Evolutionary conservation across 1,140 invertebrate species (phyloP).

Genomic region (Drosophila dunni): DNA sequence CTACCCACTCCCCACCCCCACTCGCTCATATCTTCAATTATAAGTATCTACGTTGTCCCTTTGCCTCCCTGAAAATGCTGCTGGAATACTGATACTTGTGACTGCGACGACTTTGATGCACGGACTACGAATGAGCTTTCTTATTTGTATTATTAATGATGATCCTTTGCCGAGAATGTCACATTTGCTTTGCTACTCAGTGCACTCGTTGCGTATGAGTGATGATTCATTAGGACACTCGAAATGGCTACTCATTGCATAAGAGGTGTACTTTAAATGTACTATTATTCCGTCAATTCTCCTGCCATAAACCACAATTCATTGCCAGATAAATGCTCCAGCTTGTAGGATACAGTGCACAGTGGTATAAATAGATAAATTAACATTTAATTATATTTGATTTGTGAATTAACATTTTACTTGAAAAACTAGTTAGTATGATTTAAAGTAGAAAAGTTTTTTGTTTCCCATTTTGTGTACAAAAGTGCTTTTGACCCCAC

Average conservation of each 20-base stretch:
- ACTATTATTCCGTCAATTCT: conserved; percentile 13
- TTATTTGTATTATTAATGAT: conserved; percentile 80
- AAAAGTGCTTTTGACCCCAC: conserved; percentile 7
- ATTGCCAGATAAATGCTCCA: conserved; percentile 37
- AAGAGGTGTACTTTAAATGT: conserved; percentile 30
- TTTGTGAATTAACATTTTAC: background rate
- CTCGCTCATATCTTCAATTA: conserved; percentile 49
- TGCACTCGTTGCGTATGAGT: background rate
- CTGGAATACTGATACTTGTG: conserved; percentile 50
- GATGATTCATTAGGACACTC: conserved; percentile 38
- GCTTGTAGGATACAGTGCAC: conserved; percentile 16
- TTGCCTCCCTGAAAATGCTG: conserved; percentile 20
- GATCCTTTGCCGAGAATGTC: conserved; percentile 14
- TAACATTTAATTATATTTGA: background rate
- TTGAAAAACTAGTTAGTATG: background rate
- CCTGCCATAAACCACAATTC: conserved; percentile 23
- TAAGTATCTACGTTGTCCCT: conserved; percentile 24
- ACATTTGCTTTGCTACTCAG: conserved; percentile 12
- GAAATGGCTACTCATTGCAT: background rate
- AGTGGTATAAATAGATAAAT: conserved; percentile 2
- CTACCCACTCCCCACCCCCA: background rate
- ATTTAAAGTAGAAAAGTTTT: background rate
- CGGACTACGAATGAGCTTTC: conserved; percentile 74
- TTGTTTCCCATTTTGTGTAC: background rate
- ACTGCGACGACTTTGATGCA: conserved; percentile 47